Evolutionary conservation across 2,888 invertebrate genomes (phyloP).

Genomic region (Microdon myrmicae): DNA sequence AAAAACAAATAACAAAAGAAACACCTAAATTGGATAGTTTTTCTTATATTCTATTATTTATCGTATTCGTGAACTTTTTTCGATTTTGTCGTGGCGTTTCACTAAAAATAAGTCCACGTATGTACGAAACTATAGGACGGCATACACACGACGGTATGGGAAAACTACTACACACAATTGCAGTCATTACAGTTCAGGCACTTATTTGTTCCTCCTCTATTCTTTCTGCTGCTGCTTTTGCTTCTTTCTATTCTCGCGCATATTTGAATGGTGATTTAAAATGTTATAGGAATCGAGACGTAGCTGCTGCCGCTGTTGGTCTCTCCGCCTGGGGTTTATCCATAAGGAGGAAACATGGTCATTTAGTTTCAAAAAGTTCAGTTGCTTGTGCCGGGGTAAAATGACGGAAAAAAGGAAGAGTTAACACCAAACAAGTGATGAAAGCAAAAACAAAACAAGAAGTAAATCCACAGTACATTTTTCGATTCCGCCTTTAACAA

Average conservation of each 20-base stretch:
- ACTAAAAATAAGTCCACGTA: conserved; percentile 31
- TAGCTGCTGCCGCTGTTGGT: conserved; percentile 2
- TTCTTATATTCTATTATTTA: conserved; percentile 1
- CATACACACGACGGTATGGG: conserved; percentile 3
- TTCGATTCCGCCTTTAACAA: conserved; percentile 32
- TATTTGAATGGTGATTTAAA: conserved; percentile 17
- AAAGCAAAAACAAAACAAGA: background rate
- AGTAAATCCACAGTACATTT: conserved; percentile 17
- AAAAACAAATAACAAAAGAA: background rate
- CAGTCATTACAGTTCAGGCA: conserved; percentile 45
- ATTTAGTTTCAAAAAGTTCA: too few species aligned
- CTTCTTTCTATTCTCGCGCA: conserved; percentile 25
- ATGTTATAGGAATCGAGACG: too few species aligned
- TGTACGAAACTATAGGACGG: conserved; percentile 12
- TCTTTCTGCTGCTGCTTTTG: conserved; percentile 16
- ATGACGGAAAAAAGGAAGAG: conserved; percentile 7
- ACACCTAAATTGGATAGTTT: background rate
- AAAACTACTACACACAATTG: conserved; percentile 24
- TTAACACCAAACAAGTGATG: conserved; percentile 6
- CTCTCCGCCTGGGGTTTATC: conserved; percentile 24
- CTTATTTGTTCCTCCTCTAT: too few species aligned
- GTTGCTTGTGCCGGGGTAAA: too few species aligned
- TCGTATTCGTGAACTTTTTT: too few species aligned
- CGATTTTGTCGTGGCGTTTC: conserved; percentile 8
- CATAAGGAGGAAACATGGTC: conserved; percentile 35